A percentile compares a stretch with the other conserved stretches of the same genome.
Conservation (phyloP, 1,140 invertebrate species). For the Muscidifurax raptorellus region DNA sequence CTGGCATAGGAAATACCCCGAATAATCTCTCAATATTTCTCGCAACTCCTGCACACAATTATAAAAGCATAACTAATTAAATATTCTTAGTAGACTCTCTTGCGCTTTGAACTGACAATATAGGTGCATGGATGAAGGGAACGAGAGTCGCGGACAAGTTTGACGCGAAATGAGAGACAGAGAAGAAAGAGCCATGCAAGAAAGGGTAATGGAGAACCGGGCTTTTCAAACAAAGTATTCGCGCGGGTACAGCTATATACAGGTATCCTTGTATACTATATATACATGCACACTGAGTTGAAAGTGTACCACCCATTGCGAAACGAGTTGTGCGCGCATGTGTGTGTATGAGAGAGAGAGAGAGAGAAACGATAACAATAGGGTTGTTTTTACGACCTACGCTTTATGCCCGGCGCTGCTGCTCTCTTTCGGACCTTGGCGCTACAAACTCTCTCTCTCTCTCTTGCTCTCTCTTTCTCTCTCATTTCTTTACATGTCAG, state of each 20-base stretch:
- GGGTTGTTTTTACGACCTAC: conserved; percentile 70
- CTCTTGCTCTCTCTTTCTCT: conserved; percentile 38
- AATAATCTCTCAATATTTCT: no score
- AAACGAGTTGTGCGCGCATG: conserved; percentile 60
- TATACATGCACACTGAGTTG: not conserved
- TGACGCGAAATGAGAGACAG: not conserved
- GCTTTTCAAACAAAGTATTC: not conserved
- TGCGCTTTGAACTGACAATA: no score
- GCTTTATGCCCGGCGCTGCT: conserved; percentile 54
- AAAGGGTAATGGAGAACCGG: not conserved
- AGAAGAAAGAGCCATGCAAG: not conserved
- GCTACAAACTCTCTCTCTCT: conserved; percentile 30
- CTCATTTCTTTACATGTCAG: conserved; percentile 1
- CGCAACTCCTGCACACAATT: no score
- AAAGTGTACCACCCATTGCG: conserved; percentile 61
- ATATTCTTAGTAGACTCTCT: conserved; percentile 5
- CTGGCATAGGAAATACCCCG: no score
- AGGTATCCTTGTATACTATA: not conserved
- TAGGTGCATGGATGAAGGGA: not conserved
- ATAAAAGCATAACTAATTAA: conserved; percentile 29
- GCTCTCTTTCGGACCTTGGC: conserved; percentile 33
- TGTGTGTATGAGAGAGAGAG: not conserved
- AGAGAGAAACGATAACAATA: conserved; percentile 67
- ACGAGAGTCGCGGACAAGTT: not conserved
- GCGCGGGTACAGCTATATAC: not conserved